Evolutionary conservation across 2,888 invertebrate genomes (phyloP).

Genomic region (Lithophane leautieri): DNA sequence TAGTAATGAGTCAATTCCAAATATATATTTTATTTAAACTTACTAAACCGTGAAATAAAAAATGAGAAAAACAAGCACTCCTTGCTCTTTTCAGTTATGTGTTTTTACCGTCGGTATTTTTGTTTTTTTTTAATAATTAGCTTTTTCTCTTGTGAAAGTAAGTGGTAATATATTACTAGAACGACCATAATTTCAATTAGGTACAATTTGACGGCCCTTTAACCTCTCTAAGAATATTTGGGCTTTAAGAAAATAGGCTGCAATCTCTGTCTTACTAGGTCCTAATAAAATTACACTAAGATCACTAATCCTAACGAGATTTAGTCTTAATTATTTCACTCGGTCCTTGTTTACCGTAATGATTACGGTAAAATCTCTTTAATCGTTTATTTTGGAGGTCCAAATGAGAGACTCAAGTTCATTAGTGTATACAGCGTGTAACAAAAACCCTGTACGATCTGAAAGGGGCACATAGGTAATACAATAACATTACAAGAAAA

Average conservation of each 20-base stretch:
- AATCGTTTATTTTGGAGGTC: constrained; percentile 28
- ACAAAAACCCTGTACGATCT: too few relatives aligned
- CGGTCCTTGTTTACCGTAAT: constrained; percentile 27
- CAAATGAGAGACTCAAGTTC: constrained; percentile 35
- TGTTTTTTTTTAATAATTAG: too few relatives aligned
- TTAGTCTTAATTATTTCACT: constrained; percentile 50
- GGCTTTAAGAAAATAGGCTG: not conserved
- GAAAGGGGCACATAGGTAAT: too few relatives aligned
- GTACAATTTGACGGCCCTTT: not conserved
- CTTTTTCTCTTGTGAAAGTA: not conserved
- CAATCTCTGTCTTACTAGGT: not conserved
- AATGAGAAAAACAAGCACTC: too few relatives aligned
- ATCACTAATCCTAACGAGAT: constrained; percentile 44
- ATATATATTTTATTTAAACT: too few relatives aligned
- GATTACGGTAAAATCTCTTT: constrained; percentile 36
- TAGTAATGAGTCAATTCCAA: too few relatives aligned
- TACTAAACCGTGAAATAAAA: too few relatives aligned
- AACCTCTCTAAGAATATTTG: not conserved
- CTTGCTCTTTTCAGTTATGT: too few relatives aligned
- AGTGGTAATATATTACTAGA: not conserved
- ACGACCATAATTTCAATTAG: not conserved
- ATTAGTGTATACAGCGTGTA: not conserved
- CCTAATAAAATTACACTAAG: constrained; percentile 36
- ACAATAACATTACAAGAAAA: too few relatives aligned
- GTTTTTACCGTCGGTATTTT: too few relatives aligned